These are phyloP conservation scores for Lithosia quadra DNA, from an alignment of 2,888 invertebrate genomes.

Conservation along the genomic window DNA sequence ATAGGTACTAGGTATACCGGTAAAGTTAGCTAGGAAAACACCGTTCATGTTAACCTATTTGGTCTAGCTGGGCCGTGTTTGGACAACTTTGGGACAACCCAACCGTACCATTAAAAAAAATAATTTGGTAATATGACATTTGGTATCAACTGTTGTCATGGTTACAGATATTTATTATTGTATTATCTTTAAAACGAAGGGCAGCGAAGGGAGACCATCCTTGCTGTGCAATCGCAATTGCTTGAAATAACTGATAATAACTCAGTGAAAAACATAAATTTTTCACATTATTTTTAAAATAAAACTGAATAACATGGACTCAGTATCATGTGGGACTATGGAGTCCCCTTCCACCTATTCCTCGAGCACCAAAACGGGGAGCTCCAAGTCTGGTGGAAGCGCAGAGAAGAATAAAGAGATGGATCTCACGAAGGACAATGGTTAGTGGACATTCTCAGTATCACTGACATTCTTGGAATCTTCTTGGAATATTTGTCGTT, in stretches of 20 bases:
- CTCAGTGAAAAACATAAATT: not conserved
- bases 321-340: conserved; percentile 62
- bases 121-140: not conserved
- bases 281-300: not conserved
- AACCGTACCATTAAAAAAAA: no score
- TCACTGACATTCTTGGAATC: no score
- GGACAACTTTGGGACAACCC: not conserved
- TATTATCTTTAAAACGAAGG: not conserved
- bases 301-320: conserved; percentile 29
- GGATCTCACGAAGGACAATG: conserved; percentile 76
- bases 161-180: conserved; percentile 17
- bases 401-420: conserved; percentile 56
- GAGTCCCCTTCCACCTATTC: conserved; percentile 70
- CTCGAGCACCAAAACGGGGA: conserved; percentile 67
- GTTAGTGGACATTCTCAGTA: conserved; percentile 51
- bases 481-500: no score
- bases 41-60: not conserved
- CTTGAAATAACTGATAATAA: not conserved
- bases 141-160: conserved; percentile 20
- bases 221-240: not conserved
- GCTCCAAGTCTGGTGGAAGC: conserved; percentile 59
- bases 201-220: not conserved
- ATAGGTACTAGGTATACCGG: no score
- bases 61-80: not conserved
- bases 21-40: no score